Evolutionary conservation across 2,797 vertebrate species (phyloP).

Genomic region (Menidia menidia): DNA sequence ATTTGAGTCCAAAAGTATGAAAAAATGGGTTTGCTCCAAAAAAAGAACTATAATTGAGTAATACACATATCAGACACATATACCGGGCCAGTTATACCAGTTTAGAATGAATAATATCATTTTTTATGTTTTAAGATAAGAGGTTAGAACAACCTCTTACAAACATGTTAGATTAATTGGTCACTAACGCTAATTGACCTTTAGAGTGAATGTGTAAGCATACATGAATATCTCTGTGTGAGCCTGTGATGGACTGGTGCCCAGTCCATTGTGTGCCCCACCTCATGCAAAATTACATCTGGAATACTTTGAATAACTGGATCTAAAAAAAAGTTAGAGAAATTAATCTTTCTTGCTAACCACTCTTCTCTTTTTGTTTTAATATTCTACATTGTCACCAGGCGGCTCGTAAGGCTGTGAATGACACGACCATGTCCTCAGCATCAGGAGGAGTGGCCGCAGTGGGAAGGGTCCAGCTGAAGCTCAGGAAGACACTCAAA

Average conservation of each 20-base stretch:
- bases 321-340: not conserved
- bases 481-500: conserved; percentile 88
- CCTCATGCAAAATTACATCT: too few species aligned
- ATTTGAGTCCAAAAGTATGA: not conserved
- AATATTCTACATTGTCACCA: conserved; percentile 31
- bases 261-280: too few species aligned
- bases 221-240: too few species aligned
- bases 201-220: too few species aligned
- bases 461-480: conserved; percentile 88
- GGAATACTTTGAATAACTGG: too few species aligned
- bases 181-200: too few species aligned
- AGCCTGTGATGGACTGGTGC: too few species aligned
- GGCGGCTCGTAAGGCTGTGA: conserved; percentile 79
- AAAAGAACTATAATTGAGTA: not conserved
- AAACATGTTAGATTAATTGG: too few species aligned
- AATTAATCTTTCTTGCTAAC: not conserved
- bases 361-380: not conserved
- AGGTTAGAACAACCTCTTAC: not conserved
- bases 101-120: too few species aligned
- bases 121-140: too few species aligned
- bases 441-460: conserved; percentile 64
- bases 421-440: conserved; percentile 72
- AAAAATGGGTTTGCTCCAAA: not conserved
- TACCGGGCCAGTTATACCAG: too few species aligned
- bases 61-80: too few species aligned